These are phyloP conservation scores for Dryococelus australis DNA, from an alignment of 2,888 invertebrate genomes.

Conservation along the genomic window DNA sequence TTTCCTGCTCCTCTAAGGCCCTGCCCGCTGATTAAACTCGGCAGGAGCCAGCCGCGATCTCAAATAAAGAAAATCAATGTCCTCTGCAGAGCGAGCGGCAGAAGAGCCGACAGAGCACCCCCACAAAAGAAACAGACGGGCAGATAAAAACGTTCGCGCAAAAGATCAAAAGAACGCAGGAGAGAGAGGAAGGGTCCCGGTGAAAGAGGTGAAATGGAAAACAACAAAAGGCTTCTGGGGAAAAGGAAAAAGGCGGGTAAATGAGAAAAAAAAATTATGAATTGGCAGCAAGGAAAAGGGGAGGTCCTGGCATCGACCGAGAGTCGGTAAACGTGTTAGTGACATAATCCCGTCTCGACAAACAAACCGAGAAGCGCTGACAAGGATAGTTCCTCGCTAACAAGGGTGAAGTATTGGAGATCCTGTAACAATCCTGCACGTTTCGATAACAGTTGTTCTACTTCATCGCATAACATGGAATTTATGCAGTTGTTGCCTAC, in stretches of 20 bases:
- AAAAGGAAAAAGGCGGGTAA: not conserved
- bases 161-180: not conserved
- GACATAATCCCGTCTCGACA: not conserved
- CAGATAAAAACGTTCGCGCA: constrained; percentile 16
- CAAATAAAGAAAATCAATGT: constrained; percentile 28
- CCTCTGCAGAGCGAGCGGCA: not conserved
- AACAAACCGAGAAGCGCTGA: not conserved
- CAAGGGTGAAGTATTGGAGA: not conserved
- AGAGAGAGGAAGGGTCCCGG: not conserved
- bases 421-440: not conserved
- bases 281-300: not conserved
- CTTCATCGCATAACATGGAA: no score
- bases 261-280: not conserved
- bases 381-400: not conserved
- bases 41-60: constrained; percentile 26
- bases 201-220: constrained; percentile 3
- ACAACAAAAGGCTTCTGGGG: not conserved
- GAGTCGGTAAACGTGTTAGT: not conserved
- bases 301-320: not conserved
- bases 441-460: no score
- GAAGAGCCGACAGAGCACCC: not conserved
- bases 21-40: not conserved
- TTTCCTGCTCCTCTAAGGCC: not conserved
- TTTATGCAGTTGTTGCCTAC: no score
- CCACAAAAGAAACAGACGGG: constrained; percentile 9